Evolutionary conservation across 23 tunicate genomes (phyloP), one percentile per base, ranked within the genome.

Genomic region (Botrylloides violaceus): DNA sequence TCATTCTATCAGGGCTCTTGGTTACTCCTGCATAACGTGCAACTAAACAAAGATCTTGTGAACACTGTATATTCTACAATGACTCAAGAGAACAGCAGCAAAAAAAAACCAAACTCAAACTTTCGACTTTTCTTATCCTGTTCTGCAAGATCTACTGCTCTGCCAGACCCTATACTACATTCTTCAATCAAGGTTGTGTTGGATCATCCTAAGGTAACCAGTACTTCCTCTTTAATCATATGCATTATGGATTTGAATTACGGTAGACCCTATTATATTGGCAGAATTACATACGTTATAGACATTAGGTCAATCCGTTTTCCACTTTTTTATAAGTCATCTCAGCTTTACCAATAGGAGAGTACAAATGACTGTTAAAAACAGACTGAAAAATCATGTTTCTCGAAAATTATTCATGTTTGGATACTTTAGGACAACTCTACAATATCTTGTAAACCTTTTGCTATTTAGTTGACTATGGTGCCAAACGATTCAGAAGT

Each of bases 121-220:
- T 87, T 87, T 57, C 78, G 81, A 37, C 32, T 87, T 5, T 80
- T 66, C 61, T 19, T 87, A 3, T 72, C 95, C 20, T 75, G 77
- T 38, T 84, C 84, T 35, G 82, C 80, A 21, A 49, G 80, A 27
- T 65, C 72, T 18, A 21, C 36, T 27, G 50, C 70, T 26, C 48
- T 87, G 29, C 86, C 86, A 25, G 77, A 82, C 22, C 78, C 81
- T 20, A 20, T 87, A n/a, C 68, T 87, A 19, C 86, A 87, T 61
- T 65, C 82, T 1, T 76, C 95, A 25, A 61, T 87, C 50, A 76
- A 76, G 49, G 30, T 87, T 20, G 95, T 87, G 29, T 43, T 87
- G 31, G 95, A 87, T 35, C 60, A 59, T 26, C 95, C 95, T 7
- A 80, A 70, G 86, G 95, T 87, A 37, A n/a, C n/a, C n/a, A n/a